Conservation (phyloP, 2,113 vertebrate species). For the Rafetus swinhoei region DNA sequence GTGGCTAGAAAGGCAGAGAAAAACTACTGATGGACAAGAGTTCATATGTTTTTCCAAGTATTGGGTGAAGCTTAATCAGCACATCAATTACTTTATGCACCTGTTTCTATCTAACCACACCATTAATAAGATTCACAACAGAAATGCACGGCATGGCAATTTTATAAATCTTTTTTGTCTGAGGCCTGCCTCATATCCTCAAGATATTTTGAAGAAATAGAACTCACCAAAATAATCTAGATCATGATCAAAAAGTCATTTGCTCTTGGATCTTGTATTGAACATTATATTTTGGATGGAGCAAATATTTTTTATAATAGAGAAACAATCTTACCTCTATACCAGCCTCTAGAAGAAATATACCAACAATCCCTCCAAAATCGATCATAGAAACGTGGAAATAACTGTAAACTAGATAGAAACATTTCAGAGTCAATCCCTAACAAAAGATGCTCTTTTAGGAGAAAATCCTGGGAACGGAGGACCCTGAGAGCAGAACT, state of each 20-base stretch:
- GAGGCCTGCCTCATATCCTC: neutral
- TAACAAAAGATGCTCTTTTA: neutral
- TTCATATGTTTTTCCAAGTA: neutral
- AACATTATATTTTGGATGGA: neutral
- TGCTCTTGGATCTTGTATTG: neutral
- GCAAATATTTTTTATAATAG: neutral
- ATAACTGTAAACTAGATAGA: slow-evolving; percentile 63
- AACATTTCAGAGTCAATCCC: slow-evolving; percentile 35
- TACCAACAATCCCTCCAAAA: slow-evolving; percentile 72
- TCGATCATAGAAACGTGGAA: slow-evolving; percentile 55
- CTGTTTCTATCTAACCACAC: neutral
- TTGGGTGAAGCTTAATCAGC: neutral
- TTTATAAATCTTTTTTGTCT: neutral
- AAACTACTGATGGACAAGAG: neutral
- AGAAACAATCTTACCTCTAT: slow-evolving; percentile 68
- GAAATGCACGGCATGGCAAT: neutral
- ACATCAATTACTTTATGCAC: neutral
- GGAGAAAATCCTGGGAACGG: neutral
- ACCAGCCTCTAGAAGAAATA: slow-evolving; percentile 76
- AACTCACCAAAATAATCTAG: neutral
- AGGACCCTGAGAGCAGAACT: neutral
- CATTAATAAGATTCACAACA: neutral
- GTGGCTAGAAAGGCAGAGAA: neutral
- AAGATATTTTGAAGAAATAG: slow-evolving; percentile 6
- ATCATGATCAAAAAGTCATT: neutral